phyloP scores from a whole-genome alignment of 1,140 invertebrate species.

The Ylistrum balloti region DNA sequence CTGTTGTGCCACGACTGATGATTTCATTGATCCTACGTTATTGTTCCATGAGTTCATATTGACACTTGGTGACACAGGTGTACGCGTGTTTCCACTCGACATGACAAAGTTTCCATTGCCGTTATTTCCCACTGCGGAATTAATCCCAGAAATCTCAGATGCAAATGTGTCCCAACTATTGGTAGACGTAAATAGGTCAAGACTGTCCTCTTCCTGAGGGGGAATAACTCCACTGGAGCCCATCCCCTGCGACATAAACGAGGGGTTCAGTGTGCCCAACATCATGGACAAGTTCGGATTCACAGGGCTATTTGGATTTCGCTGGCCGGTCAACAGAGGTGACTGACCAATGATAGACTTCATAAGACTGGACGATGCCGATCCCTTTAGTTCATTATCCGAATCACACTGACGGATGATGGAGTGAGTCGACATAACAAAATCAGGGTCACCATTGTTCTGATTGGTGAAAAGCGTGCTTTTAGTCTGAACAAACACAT shows the following conservation, averaged over 20 bases:
- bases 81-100: constrained; percentile 13
- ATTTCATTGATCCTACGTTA: constrained; percentile 60
- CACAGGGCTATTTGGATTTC: constrained; percentile 51
- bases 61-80: constrained; percentile 36
- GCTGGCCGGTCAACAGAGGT: constrained; percentile 45
- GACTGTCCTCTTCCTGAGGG: neutral
- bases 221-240: constrained; percentile 39
- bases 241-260: constrained; percentile 48
- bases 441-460: constrained; percentile 88
- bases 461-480: constrained; percentile 91
- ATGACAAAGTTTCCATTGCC: constrained; percentile 29
- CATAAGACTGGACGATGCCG: constrained; percentile 81
- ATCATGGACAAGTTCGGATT: constrained; percentile 50
- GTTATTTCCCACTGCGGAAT: neutral
- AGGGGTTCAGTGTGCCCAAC: constrained; percentile 54
- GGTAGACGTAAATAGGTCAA: neutral
- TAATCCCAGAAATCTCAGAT: constrained; percentile 4
- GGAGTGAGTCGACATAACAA: constrained; percentile 95
- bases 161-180: constrained; percentile 50
- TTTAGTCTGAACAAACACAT: constrained; percentile 93
- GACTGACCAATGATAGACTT: constrained; percentile 79
- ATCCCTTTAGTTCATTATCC: constrained; percentile 81
- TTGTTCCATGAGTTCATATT: constrained; percentile 59
- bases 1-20: constrained; percentile 57
- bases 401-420: constrained; percentile 86